Evolutionary conservation across 2,888 invertebrate species (phyloP).

Genomic region (Xestia c-nigrum): DNA sequence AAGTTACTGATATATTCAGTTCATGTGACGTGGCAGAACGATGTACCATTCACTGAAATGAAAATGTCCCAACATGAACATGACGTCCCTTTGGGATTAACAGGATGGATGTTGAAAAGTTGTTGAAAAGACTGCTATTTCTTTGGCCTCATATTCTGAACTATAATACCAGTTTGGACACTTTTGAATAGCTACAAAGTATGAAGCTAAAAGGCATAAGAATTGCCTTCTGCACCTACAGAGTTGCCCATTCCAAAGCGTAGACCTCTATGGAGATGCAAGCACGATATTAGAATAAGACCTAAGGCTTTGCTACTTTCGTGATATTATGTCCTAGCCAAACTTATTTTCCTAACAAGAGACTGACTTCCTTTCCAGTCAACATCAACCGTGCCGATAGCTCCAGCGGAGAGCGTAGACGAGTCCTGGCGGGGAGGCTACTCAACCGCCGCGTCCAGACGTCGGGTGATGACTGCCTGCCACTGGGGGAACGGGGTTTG

Average conservation of each 20-base stretch:
- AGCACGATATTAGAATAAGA: neutral
- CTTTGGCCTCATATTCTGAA: neutral
- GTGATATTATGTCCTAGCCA: neutral
- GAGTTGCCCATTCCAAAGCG: neutral
- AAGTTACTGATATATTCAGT: neutral
- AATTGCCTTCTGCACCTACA: too few relatives aligned
- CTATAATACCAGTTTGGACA: too few relatives aligned
- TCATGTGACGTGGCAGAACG: neutral
- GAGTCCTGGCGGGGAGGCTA: constrained; percentile 87
- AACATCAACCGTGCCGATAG: constrained; percentile 71
- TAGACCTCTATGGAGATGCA: neutral
- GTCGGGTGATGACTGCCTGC: constrained; percentile 82
- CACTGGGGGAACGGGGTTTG: constrained; percentile 94
- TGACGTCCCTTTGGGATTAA: too few relatives aligned
- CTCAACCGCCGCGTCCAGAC: constrained; percentile 84
- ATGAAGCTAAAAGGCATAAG: neutral
- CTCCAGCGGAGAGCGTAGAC: constrained; percentile 80
- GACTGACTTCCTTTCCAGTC: constrained; percentile 69
- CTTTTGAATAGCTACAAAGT: neutral
- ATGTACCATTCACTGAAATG: neutral
- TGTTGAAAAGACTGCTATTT: neutral
- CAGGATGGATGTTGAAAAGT: too few relatives aligned
- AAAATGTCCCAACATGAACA: neutral
- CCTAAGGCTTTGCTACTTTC: neutral
- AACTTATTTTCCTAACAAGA: neutral